Evolutionary conservation across 2,888 invertebrate genomes (phyloP).

Genomic region (Hirtodrosophila alboralis): DNA sequence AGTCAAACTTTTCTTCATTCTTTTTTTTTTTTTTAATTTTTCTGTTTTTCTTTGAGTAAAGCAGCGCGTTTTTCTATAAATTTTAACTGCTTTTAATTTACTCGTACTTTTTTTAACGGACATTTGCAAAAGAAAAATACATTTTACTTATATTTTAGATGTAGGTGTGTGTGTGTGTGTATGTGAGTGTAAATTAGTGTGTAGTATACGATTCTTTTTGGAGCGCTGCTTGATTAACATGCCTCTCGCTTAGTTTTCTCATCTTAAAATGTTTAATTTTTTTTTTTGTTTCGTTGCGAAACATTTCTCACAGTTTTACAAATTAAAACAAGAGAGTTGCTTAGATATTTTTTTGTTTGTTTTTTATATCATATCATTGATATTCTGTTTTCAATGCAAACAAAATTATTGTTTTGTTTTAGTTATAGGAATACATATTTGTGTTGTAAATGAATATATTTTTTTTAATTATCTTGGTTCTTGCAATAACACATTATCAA

Average conservation of each 20-base stretch:
- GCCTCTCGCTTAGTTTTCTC: conserved; percentile 23
- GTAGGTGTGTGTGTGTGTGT: conserved; percentile 24
- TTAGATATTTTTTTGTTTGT: no score
- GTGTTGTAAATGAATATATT: conserved; percentile 57
- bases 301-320: conserved; percentile 76
- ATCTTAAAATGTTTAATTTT: conserved; percentile 40
- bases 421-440: conserved; percentile 62
- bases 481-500: conserved; percentile 29
- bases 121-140: conserved; percentile 50
- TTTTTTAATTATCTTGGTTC: conserved; percentile 55
- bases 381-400: conserved; percentile 45
- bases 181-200: conserved; percentile 22
- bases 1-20: conserved; percentile 19
- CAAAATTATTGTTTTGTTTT: conserved; percentile 50
- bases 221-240: conserved; percentile 51
- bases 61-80: conserved; percentile 31
- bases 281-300: conserved; percentile 77
- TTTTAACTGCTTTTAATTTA: conserved; percentile 44
- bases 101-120: conserved; percentile 48
- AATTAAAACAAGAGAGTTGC: conserved; percentile 53
- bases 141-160: conserved; percentile 45
- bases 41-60: conserved; percentile 15
- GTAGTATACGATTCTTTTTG: conserved; percentile 42
- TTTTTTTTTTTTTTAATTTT: conserved; percentile 14
- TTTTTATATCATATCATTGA: conserved; percentile 28